A percentile compares a stretch with the other conserved stretches of the same genome.
Conservation (phyloP, 2,888 invertebrate species). For the Pristionchus maxplancki region DNA sequence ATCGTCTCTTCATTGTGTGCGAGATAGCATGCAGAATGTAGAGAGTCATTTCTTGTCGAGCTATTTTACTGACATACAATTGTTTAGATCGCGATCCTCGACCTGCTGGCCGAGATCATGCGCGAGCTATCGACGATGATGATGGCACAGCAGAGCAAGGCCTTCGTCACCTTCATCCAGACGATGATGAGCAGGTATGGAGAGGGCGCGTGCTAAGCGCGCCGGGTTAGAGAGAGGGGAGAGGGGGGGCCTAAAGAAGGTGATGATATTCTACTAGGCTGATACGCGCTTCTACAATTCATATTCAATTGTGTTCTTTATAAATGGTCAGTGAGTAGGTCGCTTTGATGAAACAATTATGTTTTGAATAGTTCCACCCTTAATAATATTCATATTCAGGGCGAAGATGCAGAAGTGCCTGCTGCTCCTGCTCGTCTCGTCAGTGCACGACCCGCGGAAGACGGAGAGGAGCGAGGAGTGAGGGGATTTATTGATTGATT, state of each 20-base stretch:
- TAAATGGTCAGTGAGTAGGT: no score
- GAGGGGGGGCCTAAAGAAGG: background rate
- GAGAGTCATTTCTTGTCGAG: background rate
- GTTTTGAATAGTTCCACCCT: no score
- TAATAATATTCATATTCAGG: no score
- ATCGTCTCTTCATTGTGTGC: no score
- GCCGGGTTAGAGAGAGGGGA: background rate
- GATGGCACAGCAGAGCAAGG: constrained; percentile 63
- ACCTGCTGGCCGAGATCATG: constrained; percentile 72
- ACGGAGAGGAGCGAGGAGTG: constrained; percentile 52
- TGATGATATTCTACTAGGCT: no score
- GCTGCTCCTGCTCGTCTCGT: constrained; percentile 87
- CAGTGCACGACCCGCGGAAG: constrained; percentile 76
- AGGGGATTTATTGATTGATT: background rate
- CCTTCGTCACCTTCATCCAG: constrained; percentile 82
- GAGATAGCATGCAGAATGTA: background rate
- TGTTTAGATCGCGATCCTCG: constrained; percentile 70
- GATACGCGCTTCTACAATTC: no score
- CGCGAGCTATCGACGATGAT: constrained; percentile 70
- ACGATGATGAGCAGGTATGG: constrained; percentile 60
- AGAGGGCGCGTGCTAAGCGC: no score
- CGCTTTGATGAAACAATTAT: no score
- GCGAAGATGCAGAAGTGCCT: constrained; percentile 88
- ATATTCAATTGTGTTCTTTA: no score
- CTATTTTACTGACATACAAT: background rate